Evolutionary conservation across 2,888 invertebrate species (phyloP), one percentile per base, ranked within the genome.

Genomic region (Dendrolimus houi): DNA sequence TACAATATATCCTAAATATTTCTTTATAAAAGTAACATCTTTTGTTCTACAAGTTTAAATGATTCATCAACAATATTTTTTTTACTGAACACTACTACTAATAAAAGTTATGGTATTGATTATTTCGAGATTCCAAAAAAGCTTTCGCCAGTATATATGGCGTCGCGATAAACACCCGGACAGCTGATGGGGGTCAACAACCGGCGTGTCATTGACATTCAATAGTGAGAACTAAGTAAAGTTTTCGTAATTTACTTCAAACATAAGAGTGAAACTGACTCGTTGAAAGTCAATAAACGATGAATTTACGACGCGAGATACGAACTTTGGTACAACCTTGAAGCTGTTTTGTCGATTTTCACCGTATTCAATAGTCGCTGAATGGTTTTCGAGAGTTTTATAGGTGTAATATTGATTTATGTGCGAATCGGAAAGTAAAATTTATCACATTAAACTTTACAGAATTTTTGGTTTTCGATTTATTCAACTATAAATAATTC

Each of bases 141-240:
- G 47, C 47, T 47, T 47, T 47, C 47, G 47, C 12, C 47, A 47
- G 1, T 47, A 47, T 12, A 12, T 10, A 29, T 29, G 12, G 12
- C 47, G 8, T 14, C 41, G 53, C 14, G 9, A 54, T 29, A 53
- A 29, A 17, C 40, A 54, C 54, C n/a, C 40, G 54, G 29, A 54
- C 54, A 54, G 54, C 54, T 54, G 54, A 41, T 53, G 40, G 54
- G 17, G 29, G 54, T 54, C 54, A 54, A 54, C 41, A 29, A 29
- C n/a, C 54, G 7, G 40, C 54, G 41, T 54, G 54, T 54, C 54
- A 54, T 54, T 54, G 54, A 54, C 54, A 54, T 54, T 54, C 40
- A 29, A 54, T 41, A n/a, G 54, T 29, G 40, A 12, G 47, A 9
- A 47, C 47, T 47, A 47, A 47, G 29, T 29, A 29, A 29, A 29